phyloP scores from a whole-genome alignment of 2,888 invertebrate genomes.

The Drosophila atroscutellata region DNA sequence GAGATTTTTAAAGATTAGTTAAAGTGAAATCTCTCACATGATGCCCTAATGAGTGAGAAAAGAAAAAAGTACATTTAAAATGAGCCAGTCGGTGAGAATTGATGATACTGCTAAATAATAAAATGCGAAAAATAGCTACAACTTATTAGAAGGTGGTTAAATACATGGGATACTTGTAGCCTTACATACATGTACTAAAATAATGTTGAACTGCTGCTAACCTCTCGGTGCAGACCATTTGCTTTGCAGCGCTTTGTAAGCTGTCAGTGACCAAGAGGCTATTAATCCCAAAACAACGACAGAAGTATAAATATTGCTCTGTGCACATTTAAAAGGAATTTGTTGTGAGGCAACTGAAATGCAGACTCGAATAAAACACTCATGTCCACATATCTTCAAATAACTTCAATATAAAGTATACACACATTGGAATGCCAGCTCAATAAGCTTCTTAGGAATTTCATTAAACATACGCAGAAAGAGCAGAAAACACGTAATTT shows the following conservation, averaged over 20 bases:
- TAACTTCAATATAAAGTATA: conserved; percentile 10
- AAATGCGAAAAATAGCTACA: background rate
- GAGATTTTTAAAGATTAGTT: background rate
- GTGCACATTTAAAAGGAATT: conserved; percentile 74
- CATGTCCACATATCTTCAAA: background rate
- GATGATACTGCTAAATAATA: background rate
- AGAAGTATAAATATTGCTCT: conserved; percentile 64
- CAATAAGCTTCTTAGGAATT: conserved; percentile 50
- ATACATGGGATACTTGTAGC: background rate
- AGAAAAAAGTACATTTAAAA: background rate
- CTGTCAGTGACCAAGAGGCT: conserved; percentile 61
- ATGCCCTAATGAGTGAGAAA: no score
- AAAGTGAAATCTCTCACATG: background rate
- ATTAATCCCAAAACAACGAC: conserved; percentile 59
- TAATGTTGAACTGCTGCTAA: conserved; percentile 12
- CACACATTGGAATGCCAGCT: conserved; percentile 22
- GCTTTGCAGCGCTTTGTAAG: conserved; percentile 46
- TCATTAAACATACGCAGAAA: conserved; percentile 59
- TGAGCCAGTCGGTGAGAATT: background rate
- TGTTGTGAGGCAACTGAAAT: conserved; percentile 33
- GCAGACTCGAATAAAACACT: conserved; percentile 12
- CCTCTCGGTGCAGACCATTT: conserved; percentile 19
- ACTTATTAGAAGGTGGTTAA: conserved; percentile 4
- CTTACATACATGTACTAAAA: background rate
- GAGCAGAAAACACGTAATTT: conserved; percentile 37